A percentile compares a stretch with the other conserved stretches of the same genome.
Evolutionary conservation across 1,140 invertebrate genomes (phyloP).

Genomic region (Drosophila nebulosa): DNA sequence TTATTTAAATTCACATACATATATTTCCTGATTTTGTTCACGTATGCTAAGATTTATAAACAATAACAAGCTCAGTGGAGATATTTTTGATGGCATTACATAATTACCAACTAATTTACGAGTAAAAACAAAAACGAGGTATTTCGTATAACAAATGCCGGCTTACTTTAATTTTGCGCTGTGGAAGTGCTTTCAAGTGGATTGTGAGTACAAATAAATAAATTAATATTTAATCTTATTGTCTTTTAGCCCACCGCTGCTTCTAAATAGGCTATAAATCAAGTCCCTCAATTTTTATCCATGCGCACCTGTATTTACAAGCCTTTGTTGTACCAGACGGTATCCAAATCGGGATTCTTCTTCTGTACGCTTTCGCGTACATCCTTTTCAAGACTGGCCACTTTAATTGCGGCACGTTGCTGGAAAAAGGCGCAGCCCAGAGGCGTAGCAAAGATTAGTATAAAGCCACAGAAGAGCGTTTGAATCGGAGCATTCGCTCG

Average conservation of each 20-base stretch:
- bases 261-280: not conserved
- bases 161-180: not conserved
- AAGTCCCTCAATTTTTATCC: not conserved
- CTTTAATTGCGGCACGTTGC: constrained; percentile 85
- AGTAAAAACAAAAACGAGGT: not conserved
- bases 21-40: not conserved
- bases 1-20: not conserved
- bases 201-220: not conserved
- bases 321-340: constrained; percentile 85
- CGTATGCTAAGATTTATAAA: not conserved
- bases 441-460: constrained; percentile 91
- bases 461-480: constrained; percentile 86
- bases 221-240: not conserved
- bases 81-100: not conserved
- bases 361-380: constrained; percentile 82
- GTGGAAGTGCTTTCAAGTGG: not conserved
- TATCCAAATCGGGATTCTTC: constrained; percentile 80
- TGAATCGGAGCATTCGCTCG: constrained; percentile 85
- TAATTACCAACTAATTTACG: not conserved
- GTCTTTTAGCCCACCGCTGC: not conserved
- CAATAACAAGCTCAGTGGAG: not conserved
- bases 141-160: not conserved
- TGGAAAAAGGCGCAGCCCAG: constrained; percentile 91
- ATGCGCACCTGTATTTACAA: constrained; percentile 75
- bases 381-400: constrained; percentile 83